phyloP scores from a whole-genome alignment of 2,888 invertebrate genomes.

The Sericinus montela region DNA sequence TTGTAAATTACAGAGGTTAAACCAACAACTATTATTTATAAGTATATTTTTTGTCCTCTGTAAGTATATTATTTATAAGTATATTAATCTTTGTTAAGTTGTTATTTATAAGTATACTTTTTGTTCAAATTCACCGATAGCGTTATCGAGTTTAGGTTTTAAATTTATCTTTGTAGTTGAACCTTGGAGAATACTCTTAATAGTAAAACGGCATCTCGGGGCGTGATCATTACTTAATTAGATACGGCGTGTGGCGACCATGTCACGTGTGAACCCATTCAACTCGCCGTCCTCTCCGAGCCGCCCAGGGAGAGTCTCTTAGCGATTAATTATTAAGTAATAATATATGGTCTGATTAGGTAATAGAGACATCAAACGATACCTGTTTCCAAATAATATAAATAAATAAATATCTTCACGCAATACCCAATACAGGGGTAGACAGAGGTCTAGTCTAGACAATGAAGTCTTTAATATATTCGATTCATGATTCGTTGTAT shows the following conservation, averaged over 20 bases:
- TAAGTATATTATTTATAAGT: too few relatives aligned
- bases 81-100: too few relatives aligned
- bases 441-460: too few relatives aligned
- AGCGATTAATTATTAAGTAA: neutral
- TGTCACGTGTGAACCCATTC: constrained; percentile 15
- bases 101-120: too few relatives aligned
- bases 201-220: constrained; percentile 7
- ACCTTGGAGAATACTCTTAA: neutral
- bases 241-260: neutral
- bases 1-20: too few relatives aligned
- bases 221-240: constrained; percentile 12
- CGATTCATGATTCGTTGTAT: neutral
- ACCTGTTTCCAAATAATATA: neutral
- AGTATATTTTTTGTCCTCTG: too few relatives aligned
- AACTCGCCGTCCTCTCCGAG: neutral
- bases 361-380: neutral
- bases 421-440: too few relatives aligned
- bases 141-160: neutral
- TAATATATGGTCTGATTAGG: neutral
- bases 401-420: too few relatives aligned
- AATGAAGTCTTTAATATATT: too few relatives aligned
- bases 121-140: neutral
- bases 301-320: constrained; percentile 3
- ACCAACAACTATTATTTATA: too few relatives aligned
- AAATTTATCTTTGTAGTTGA: neutral